Conservation (phyloP, 2,888 invertebrate species). For the Dynastes grantii region DNA sequence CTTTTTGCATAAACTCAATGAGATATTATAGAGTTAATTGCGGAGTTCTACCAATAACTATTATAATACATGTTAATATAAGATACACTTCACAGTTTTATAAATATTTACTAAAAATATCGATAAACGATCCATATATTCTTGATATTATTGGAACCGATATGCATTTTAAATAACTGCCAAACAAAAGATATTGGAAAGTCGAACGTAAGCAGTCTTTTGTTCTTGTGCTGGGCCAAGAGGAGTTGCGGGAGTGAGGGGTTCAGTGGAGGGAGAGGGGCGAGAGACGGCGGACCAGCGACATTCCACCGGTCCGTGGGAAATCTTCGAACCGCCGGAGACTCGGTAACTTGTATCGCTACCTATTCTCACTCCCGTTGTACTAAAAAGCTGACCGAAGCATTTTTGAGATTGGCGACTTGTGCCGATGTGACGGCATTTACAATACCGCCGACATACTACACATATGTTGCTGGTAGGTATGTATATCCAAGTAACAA, state of each 20-base stretch:
- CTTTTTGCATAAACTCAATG: too few species aligned
- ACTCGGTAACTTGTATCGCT: constrained; percentile 62
- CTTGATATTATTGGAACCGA: constrained; percentile 39
- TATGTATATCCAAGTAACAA: constrained; percentile 44
- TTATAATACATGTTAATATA: too few species aligned
- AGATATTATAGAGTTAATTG: too few species aligned
- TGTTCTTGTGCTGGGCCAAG: constrained; percentile 64
- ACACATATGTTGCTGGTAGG: constrained; percentile 42
- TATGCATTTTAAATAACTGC: constrained; percentile 56
- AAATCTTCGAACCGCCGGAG: constrained; percentile 61
- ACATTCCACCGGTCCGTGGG: constrained; percentile 68
- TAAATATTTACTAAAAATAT: constrained; percentile 1
- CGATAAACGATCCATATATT: constrained; percentile 30
- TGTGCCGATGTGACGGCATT: constrained; percentile 53
- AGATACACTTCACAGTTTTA: too few species aligned
- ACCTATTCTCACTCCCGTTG: constrained; percentile 67
- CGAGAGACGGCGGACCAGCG: constrained; percentile 63
- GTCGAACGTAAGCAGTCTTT: constrained; percentile 63
- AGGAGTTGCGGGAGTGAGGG: constrained; percentile 57
- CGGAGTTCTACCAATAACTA: too few species aligned
- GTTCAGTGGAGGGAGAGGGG: constrained; percentile 52
- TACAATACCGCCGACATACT: constrained; percentile 50
- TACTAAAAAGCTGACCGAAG: constrained; percentile 65
- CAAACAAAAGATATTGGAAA: constrained; percentile 62
- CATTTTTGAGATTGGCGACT: constrained; percentile 64